Evolutionary conservation across 2,113 vertebrate genomes (phyloP).

Genomic region (Bagarius yarrelli): DNA sequence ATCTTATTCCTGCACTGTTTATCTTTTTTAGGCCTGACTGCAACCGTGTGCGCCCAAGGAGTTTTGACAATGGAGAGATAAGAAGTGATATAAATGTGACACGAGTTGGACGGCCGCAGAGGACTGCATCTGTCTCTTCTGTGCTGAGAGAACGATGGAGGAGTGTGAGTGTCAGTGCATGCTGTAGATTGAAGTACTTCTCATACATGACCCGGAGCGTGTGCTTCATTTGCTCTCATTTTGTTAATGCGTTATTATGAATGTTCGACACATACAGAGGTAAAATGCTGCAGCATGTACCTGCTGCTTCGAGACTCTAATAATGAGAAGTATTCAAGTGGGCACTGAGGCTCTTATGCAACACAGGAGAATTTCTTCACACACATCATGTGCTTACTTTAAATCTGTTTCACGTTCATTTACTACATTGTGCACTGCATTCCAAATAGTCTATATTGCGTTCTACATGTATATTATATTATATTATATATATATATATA

Average conservation of each 20-base stretch:
- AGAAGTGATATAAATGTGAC: slow-evolving; percentile 43
- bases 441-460: not conserved
- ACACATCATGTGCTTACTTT: not conserved
- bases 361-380: slow-evolving; percentile 18
- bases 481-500: no score
- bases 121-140: slow-evolving; percentile 18
- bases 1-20: slow-evolving; percentile 11
- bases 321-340: slow-evolving; percentile 16
- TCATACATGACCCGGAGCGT: slow-evolving; percentile 33
- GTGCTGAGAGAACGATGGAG: slow-evolving; percentile 45
- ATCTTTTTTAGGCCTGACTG: slow-evolving; percentile 9
- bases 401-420: not conserved
- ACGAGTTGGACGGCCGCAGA: slow-evolving; percentile 27
- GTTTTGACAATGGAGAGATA: slow-evolving; percentile 44
- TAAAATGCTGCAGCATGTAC: not conserved
- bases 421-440: not conserved
- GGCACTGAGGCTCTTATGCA: slow-evolving; percentile 4
- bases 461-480: no score
- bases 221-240: slow-evolving; percentile 13
- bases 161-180: slow-evolving; percentile 39
- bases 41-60: slow-evolving; percentile 25
- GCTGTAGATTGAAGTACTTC: slow-evolving; percentile 26
- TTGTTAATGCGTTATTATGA: slow-evolving; percentile 23
- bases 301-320: not conserved
- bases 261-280: slow-evolving; percentile 5